Conservation (phyloP, 37 sponge, comb jelly and placozoan genomes). For the Aplysina aerophoba region DNA sequence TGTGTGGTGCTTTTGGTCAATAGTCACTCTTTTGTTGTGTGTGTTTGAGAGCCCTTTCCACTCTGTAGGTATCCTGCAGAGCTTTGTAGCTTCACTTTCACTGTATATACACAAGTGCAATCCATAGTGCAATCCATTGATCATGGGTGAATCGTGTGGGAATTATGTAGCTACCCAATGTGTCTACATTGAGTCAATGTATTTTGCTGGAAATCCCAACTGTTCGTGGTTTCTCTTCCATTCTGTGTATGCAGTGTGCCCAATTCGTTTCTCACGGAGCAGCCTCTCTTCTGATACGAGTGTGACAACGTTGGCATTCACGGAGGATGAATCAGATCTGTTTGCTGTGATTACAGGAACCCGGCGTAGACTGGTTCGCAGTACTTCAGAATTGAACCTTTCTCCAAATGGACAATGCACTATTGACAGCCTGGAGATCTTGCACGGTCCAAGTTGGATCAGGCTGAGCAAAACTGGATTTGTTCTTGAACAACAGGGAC, state of each 20-base stretch:
- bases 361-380: neutral
- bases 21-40: too few relatives aligned
- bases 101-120: too few relatives aligned
- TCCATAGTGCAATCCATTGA: too few relatives aligned
- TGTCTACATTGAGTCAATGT: too few relatives aligned
- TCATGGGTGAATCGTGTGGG: too few relatives aligned
- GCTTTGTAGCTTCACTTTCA: too few relatives aligned
- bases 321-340: slow-evolving; percentile 17
- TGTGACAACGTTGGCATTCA: slow-evolving; percentile 28
- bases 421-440: slow-evolving; percentile 7
- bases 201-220: too few relatives aligned
- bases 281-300: slow-evolving; percentile 20
- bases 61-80: too few relatives aligned
- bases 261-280: slow-evolving; percentile 22
- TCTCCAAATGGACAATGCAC: slow-evolving; percentile 9
- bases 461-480: neutral
- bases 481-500: neutral
- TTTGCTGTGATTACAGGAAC: slow-evolving; percentile 22
- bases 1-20: too few relatives aligned
- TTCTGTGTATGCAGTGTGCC: neutral
- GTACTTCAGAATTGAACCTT: slow-evolving; percentile 12
- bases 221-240: too few relatives aligned
- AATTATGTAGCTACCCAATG: too few relatives aligned
- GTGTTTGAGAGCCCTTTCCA: too few relatives aligned
- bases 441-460: neutral